Evolutionary conservation across 2,888 invertebrate species (phyloP), one percentile per base, ranked within the genome.

Genomic region (Aromia moschata): DNA sequence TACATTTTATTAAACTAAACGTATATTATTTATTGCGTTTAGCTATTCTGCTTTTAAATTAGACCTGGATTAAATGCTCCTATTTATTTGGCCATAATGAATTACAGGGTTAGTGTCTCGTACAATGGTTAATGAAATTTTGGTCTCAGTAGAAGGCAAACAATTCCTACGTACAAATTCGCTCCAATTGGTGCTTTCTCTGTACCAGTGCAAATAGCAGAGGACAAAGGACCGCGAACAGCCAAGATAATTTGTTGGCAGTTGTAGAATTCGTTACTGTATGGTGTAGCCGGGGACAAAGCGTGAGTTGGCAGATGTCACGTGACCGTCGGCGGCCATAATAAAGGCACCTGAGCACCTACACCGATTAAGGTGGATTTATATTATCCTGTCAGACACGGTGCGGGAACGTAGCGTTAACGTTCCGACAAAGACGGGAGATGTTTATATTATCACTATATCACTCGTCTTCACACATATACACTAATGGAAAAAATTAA

Each of bases 81-180:
- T 33, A 56, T 56, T 56, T 56, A 56, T 56, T 56, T 49, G 56
- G 43, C 56, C 49, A 56, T 49, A 56, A 49, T 43, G 43, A 49
- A 56, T 56, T 56, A 41, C 38, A 49, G 33, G 56, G 49, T 40
- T 49, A 47, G 56, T 56, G 56, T 56, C 49, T 49, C 43, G 49
- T 56, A 56, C 56, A 62, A 58, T 58, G 56, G 43, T 62, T 62
- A 62, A 62, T 62, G 62, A 62, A 62, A 62, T 62, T 62, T 62
- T 46, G 49, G 55, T 30, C 56, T 47, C 37, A 41, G 49, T 56
- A 53, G 47, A 60, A 43, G 52, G 54, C 55, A 59, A 59, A 59
- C 59, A 59, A 59, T 59, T 59, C 31, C 49, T 49, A 54, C 58
- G 55, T 55, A 52, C 59, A 59, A 59, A 58, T 58, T 46, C 46